phyloP scores from a whole-genome alignment of 2,113 vertebrate species.

The Halcyon senegalensis region DNA sequence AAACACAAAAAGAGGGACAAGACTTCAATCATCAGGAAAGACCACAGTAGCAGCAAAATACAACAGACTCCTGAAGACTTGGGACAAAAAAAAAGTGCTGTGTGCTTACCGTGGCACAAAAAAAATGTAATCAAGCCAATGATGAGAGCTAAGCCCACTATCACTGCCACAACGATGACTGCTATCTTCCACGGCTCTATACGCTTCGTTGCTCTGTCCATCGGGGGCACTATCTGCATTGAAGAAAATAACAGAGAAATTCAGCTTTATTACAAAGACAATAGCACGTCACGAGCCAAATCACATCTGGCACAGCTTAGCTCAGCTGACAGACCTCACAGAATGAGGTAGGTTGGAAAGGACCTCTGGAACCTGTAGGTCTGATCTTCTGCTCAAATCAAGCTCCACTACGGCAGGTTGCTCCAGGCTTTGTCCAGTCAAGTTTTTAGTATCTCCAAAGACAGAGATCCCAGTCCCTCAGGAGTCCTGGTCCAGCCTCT shows the following conservation, averaged over 20 bases:
- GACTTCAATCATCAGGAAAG: neutral
- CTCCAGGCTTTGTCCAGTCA: neutral
- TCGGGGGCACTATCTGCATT: conserved; percentile 1
- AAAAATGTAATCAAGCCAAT: conserved; percentile 66
- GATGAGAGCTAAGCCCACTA: conserved; percentile 54
- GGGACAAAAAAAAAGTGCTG: neutral
- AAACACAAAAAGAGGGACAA: neutral
- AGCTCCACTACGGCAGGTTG: neutral
- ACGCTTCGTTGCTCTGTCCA: neutral
- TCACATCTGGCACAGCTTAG: neutral
- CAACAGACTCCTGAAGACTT: neutral
- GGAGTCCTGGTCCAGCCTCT: neutral
- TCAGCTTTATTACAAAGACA: neutral
- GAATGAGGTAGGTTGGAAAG: neutral
- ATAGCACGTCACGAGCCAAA: neutral
- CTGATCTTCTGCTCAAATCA: neutral
- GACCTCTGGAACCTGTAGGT: neutral
- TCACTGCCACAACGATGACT: neutral
- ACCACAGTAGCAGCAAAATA: neutral
- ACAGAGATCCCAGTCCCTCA: neutral
- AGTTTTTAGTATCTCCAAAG: neutral
- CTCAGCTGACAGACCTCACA: neutral
- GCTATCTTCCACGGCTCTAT: conserved; percentile 68
- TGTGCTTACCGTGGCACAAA: conserved; percentile 67
- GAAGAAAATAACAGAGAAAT: neutral